Conservation (phyloP, 2,113 vertebrate species). For the Apodemus speciosus region DNA sequence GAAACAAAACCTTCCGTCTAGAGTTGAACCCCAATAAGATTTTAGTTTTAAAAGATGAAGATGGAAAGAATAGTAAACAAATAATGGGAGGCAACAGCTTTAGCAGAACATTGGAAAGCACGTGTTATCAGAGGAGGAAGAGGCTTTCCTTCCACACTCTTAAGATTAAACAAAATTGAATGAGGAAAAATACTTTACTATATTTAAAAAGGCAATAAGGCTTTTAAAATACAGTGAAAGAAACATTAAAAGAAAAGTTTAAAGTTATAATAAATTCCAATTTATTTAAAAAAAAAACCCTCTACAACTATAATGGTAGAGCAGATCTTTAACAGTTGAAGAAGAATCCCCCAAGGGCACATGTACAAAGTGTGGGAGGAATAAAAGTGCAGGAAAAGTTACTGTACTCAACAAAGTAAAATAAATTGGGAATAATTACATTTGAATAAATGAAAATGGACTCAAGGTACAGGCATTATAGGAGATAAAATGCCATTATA, state of each 20-base stretch:
- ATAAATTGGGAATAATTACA: not conserved
- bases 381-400: not conserved
- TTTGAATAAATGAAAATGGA: not conserved
- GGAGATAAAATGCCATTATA: not conserved
- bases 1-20: conserved; percentile 6
- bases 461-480: not conserved
- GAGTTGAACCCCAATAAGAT: not conserved
- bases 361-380: not conserved
- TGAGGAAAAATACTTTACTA: not conserved
- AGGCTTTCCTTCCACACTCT: not conserved
- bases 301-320: not conserved
- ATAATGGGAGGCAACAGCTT: not conserved
- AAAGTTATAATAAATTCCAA: not conserved
- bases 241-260: not conserved
- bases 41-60: conserved; percentile 19
- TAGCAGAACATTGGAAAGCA: not conserved
- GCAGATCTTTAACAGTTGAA: conserved; percentile 28
- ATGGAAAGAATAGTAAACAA: not conserved
- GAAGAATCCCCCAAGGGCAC: not conserved
- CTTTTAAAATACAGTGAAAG: not conserved
- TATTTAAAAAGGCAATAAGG: not conserved
- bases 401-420: not conserved
- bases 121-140: not conserved
- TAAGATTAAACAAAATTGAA: conserved; percentile 24
- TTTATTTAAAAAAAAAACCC: not conserved